Percentiles rank a stretch among this genome's conserved stretches.
Evolutionary conservation across 2,113 vertebrate genomes (phyloP).

Genomic region (Gobius niger): DNA sequence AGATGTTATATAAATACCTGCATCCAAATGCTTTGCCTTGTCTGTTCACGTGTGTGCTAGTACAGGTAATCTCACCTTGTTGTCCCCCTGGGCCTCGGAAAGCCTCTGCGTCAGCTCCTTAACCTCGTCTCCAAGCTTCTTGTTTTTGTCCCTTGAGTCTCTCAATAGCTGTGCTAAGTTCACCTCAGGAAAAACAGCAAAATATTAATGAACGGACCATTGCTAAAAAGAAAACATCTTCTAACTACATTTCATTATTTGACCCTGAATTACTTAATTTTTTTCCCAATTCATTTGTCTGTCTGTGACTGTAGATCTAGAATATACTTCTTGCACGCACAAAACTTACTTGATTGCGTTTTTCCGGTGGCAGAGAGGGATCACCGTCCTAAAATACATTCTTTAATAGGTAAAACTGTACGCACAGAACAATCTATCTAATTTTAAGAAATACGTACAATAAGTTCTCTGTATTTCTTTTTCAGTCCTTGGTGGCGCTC

Average conservation of each 20-base stretch:
- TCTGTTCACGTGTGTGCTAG: not conserved
- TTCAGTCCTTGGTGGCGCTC: conserved; percentile 94
- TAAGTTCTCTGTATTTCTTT: conserved; percentile 94
- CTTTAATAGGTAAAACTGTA: not conserved
- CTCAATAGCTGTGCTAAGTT: conserved; percentile 90
- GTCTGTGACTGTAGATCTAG: no score
- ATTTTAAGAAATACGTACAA: conserved; percentile 76
- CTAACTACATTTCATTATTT: no score
- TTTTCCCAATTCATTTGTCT: no score
- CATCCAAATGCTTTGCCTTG: not conserved
- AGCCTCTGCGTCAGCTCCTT: conserved; percentile 93
- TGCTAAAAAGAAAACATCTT: not conserved
- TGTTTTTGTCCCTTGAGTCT: conserved; percentile 87
- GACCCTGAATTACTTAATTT: no score
- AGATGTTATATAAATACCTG: not conserved
- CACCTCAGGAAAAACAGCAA: conserved; percentile 73
- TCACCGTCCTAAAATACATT: conserved; percentile 86
- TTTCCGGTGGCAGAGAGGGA: conserved; percentile 92
- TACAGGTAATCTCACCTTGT: conserved; percentile 82
- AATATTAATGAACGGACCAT: not conserved
- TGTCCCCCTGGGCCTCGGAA: conserved; percentile 92
- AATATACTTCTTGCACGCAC: not conserved
- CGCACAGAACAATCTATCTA: no score
- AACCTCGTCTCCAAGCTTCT: conserved; percentile 87
- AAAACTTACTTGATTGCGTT: conserved; percentile 87